Base-by-base conservation (phyloP, 2,888 invertebrate species). In the Plagiodera versicolora region DNA sequence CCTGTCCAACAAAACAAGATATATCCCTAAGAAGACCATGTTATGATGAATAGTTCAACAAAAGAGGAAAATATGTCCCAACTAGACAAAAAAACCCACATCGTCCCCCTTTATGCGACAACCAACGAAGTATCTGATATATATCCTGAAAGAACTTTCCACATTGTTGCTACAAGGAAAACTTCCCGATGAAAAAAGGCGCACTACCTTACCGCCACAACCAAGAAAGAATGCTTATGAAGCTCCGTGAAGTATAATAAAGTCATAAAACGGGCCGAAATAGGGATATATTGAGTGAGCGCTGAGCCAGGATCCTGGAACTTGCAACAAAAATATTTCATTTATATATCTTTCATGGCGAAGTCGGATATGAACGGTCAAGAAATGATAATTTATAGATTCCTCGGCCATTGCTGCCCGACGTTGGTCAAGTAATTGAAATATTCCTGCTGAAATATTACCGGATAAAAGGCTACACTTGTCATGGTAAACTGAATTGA, bases 201-300 rank as follows among this genome's bases (percentile, higher is more conserved):
- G 77, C 78, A 76, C 77, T 61, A 60, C 53, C 53, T 53, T 24
- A 76, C 75, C 75, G 70, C 74, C 73, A 78, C 77, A 77, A 77
- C 77, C 78, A 65, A 67, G 72, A 74, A 71, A 74, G 69, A 71
- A 74, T 70, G 72, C 77, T 79, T 80, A 80, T 80, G 78, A 79
- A 80, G 79, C 77, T 75, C 71, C 73, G 76, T 77, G 77, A 77
- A 72, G 81, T 80, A 81, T 81, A 81, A 81, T 81, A 80, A 79
- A 79, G 77, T 77, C 79, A 79, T 81, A 81, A 80, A 81, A 80
- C 79, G 78, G 78, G 76, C 79, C 77, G 78, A 77, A 80, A 81
- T 80, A 79, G 79, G 80, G 81, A 80, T 80, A 80, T 80, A 80
- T 80, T 79, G 80, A 80, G 78, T 80, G 78, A 78, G 71, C 74